phyloP scores from a whole-genome alignment of 2,888 invertebrate species.

The Tiliacea aurago region DNA sequence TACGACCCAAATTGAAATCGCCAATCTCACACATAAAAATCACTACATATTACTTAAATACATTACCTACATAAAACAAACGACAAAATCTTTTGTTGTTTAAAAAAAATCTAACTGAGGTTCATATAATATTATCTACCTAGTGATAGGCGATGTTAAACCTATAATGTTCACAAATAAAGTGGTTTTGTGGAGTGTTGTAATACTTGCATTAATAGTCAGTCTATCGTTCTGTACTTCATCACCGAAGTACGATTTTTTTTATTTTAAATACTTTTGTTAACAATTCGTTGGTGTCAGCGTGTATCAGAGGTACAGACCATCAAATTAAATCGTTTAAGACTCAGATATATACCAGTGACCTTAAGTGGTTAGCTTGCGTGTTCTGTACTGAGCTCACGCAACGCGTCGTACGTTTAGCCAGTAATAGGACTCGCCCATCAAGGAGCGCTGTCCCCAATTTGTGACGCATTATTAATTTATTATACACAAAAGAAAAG shows the following conservation, averaged over 20 bases:
- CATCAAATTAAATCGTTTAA: not conserved
- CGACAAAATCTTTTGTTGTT: constrained; percentile 1
- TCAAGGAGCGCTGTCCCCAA: too few relatives aligned
- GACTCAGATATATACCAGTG: too few relatives aligned
- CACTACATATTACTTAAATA: too few relatives aligned
- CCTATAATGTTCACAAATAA: constrained; percentile 45
- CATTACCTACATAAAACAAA: not conserved
- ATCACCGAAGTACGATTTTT: constrained; percentile 12
- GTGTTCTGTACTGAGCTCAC: too few relatives aligned
- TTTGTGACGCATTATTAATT: too few relatives aligned
- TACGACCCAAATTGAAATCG: constrained; percentile 35
- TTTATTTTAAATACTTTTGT: not conserved
- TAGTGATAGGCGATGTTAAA: constrained; percentile 27
- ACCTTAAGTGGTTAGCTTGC: too few relatives aligned
- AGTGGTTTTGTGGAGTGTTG: constrained; percentile 21
- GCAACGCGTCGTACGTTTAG: too few relatives aligned
- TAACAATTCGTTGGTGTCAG: not conserved
- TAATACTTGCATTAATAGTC: constrained; percentile 23
- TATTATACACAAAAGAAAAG: too few relatives aligned
- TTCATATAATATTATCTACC: constrained; percentile 8
- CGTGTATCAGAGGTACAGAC: too few relatives aligned
- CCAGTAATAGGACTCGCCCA: too few relatives aligned
- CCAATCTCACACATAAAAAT: constrained; percentile 22
- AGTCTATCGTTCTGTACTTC: constrained; percentile 5
- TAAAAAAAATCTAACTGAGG: not conserved